Evolutionary conservation across 2,797 vertebrate genomes (phyloP).

Genomic region (Pantherophis alleghaniensis): DNA sequence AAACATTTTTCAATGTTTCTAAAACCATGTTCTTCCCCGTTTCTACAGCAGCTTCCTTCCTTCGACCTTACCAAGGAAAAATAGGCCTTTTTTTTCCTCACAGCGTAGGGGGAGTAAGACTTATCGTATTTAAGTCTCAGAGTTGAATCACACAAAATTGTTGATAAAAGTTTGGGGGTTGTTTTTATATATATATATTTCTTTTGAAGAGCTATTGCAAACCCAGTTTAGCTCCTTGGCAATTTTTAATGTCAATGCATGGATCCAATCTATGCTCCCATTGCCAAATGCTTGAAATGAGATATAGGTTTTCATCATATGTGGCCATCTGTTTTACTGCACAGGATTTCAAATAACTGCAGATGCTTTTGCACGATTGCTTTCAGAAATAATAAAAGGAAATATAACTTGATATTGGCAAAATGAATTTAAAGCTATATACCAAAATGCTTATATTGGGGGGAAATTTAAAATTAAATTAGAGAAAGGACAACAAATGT

Average conservation of each 20-base stretch:
- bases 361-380: slow-evolving; percentile 29
- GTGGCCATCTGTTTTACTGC: slow-evolving; percentile 6
- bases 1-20: not conserved
- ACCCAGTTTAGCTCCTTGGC: not conserved
- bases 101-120: fast-evolving
- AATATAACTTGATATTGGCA: slow-evolving; percentile 19
- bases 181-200: not conserved
- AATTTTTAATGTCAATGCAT: not conserved
- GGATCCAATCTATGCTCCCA: not conserved
- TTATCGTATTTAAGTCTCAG: not conserved
- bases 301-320: not conserved
- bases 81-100: not conserved
- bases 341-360: not conserved
- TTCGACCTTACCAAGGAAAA: not conserved
- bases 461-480: slow-evolving; percentile 12
- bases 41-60: not conserved
- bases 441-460: slow-evolving; percentile 3
- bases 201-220: not conserved
- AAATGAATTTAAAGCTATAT: slow-evolving; percentile 39
- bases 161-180: not conserved
- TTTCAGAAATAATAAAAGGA: slow-evolving; percentile 26
- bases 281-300: slow-evolving; percentile 6
- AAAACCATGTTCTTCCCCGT: not conserved
- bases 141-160: not conserved
- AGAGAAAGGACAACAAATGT: not conserved